Percentiles rank a stretch among this genome's conserved stretches.
Evolutionary conservation across 2,888 invertebrate genomes (phyloP).

Genomic region (Apeira syringaria): DNA sequence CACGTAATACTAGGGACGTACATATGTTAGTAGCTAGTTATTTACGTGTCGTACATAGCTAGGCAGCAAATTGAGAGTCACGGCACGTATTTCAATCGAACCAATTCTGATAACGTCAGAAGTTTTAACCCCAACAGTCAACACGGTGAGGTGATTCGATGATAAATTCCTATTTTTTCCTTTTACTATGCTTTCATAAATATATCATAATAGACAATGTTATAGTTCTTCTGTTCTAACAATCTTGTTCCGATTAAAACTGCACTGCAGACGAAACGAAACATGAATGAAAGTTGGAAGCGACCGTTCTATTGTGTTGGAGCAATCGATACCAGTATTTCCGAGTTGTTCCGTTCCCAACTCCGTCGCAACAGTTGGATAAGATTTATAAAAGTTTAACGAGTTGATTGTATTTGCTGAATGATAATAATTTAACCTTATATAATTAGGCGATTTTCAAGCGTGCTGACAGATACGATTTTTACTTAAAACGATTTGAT

Average conservation of each 20-base stretch:
- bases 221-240: background rate
- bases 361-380: constrained; percentile 25
- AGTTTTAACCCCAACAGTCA: constrained; percentile 43
- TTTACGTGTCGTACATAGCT: constrained; percentile 40
- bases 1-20: constrained; percentile 32
- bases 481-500: too few species aligned
- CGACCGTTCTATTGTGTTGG: constrained; percentile 5
- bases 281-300: constrained; percentile 4
- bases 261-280: constrained; percentile 9
- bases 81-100: constrained; percentile 74
- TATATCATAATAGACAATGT: too few species aligned
- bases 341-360: constrained; percentile 12
- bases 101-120: constrained; percentile 53
- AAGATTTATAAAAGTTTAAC: constrained; percentile 42
- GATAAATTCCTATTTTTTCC: constrained; percentile 4
- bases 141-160: constrained; percentile 10
- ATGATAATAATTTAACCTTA: too few species aligned
- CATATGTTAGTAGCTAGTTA: too few species aligned
- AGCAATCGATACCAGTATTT: constrained; percentile 12
- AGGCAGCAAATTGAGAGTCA: constrained; percentile 48
- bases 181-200: too few species aligned
- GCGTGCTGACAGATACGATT: too few species aligned
- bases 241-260: background rate
- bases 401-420: constrained; percentile 44
- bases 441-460: too few species aligned